These are phyloP conservation scores for Esperia sulphurella DNA, from an alignment of 2,888 invertebrate genomes.

Conservation along the genomic window DNA sequence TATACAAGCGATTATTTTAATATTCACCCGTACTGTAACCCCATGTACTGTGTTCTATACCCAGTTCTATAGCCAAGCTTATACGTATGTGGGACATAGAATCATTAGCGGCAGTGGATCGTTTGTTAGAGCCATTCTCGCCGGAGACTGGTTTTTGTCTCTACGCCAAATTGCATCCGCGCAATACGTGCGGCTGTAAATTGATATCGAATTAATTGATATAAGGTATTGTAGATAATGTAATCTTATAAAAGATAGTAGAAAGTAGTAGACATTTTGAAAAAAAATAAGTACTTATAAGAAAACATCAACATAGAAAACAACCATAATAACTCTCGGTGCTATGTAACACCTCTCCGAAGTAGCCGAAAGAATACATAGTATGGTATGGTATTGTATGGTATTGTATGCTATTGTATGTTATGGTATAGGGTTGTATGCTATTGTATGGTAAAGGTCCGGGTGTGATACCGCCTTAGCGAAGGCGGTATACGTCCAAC, in stretches of 20 bases:
- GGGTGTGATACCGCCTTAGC: no score
- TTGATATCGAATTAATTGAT: slow-evolving; percentile 71
- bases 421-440: no score
- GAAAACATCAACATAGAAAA: neutral
- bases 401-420: no score
- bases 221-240: neutral
- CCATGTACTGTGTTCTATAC: slow-evolving; percentile 2
- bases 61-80: slow-evolving; percentile 3
- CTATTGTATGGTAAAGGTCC: no score
- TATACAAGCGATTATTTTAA: neutral
- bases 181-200: slow-evolving; percentile 69
- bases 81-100: slow-evolving; percentile 46
- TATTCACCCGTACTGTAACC: neutral
- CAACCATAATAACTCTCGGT: no score
- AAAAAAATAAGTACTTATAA: neutral
- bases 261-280: neutral
- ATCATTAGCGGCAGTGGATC: slow-evolving; percentile 76
- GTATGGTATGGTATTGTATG: no score
- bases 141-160: slow-evolving; percentile 73
- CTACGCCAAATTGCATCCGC: slow-evolving; percentile 74
- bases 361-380: no score
- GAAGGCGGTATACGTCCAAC: no score
- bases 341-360: no score
- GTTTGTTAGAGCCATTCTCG: slow-evolving; percentile 73
- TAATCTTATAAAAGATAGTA: neutral